A percentile compares a stretch with the other conserved stretches of the same genome.
phyloP scores from a whole-genome alignment of 2,113 vertebrate species.

The Chloebia gouldiae region DNA sequence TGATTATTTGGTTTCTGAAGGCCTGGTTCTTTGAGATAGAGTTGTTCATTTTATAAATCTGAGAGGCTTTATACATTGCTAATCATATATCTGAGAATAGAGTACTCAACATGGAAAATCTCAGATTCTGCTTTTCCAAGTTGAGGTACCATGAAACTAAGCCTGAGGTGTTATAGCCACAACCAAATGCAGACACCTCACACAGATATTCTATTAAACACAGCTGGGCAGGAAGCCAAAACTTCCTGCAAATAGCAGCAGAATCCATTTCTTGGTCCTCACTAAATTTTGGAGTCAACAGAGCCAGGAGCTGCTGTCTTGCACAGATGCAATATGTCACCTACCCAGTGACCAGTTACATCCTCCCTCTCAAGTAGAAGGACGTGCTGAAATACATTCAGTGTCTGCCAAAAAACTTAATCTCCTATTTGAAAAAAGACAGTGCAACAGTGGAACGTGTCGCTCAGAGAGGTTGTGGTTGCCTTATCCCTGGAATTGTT shows the following conservation, averaged over 20 bases:
- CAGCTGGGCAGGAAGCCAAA: fast-evolving
- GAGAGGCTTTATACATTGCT: neutral
- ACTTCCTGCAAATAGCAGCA: neutral
- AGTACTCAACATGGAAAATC: neutral
- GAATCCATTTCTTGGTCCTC: neutral
- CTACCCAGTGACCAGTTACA: neutral
- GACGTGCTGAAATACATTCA: neutral
- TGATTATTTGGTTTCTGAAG: neutral
- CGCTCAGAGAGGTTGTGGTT: neutral
- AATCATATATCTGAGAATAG: neutral
- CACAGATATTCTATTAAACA: neutral
- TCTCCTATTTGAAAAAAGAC: neutral
- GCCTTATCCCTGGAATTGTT: neutral
- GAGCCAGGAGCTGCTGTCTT: neutral
- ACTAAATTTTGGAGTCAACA: neutral
- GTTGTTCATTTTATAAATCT: neutral
- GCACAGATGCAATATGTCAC: neutral
- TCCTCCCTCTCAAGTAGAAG: neutral
- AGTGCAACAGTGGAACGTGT: neutral
- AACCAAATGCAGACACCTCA: neutral
- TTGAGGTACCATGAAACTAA: fast-evolving
- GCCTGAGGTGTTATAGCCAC: neutral
- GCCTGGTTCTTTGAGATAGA: neutral
- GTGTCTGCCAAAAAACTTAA: neutral
- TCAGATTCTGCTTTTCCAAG: neutral